phyloP scores from a whole-genome alignment of 2,888 invertebrate species.

The Lymantria monacha region DNA sequence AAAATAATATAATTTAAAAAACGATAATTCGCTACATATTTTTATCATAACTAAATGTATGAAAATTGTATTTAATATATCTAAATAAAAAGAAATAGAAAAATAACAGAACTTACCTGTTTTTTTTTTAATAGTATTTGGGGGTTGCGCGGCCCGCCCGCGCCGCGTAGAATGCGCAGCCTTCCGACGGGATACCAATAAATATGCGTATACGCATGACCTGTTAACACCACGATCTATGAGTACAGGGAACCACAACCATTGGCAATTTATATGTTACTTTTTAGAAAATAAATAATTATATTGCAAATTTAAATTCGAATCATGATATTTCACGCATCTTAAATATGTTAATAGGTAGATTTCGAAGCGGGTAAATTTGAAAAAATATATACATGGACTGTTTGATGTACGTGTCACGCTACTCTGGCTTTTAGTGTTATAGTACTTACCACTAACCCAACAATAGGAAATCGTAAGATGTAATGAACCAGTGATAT shows the following conservation, averaged over 20 bases:
- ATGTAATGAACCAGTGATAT: too few relatives aligned
- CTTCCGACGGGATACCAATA: constrained; percentile 55
- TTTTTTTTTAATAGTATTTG: constrained; percentile 18
- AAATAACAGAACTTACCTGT: constrained; percentile 20
- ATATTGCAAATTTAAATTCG: neutral
- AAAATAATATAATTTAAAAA: too few relatives aligned
- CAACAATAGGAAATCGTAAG: too few relatives aligned
- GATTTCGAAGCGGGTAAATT: too few relatives aligned
- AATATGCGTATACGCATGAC: constrained; percentile 69
- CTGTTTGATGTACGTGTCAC: too few relatives aligned
- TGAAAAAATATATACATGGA: too few relatives aligned
- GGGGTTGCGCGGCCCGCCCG: constrained; percentile 71
- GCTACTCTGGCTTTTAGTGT: too few relatives aligned
- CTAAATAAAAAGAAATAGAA: neutral
- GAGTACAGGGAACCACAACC: constrained; percentile 49
- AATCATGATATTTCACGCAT: too few relatives aligned
- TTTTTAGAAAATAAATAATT: neutral
- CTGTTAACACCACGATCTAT: constrained; percentile 43
- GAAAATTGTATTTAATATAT: neutral
- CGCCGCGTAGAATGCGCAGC: constrained; percentile 65
- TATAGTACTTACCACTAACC: too few relatives aligned
- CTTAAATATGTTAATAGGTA: too few relatives aligned
- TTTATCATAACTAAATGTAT: too few relatives aligned
- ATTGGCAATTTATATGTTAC: constrained; percentile 12
- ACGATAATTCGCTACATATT: too few relatives aligned